These are phyloP conservation scores for Erebia aethiops DNA, from an alignment of 2,888 invertebrate genomes.

Conservation along the genomic window DNA sequence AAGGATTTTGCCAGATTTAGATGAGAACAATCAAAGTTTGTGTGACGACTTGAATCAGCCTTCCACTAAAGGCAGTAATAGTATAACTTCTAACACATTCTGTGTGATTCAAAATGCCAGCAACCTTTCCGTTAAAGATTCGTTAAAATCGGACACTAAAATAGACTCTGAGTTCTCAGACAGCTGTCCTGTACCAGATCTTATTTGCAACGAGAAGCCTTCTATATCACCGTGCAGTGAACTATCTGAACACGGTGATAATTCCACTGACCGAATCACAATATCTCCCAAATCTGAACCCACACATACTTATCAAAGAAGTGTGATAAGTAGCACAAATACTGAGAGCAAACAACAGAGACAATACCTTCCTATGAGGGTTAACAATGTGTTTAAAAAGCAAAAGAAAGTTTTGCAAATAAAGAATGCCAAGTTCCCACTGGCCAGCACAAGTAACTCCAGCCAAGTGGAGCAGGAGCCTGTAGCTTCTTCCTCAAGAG, in stretches of 20 bases:
- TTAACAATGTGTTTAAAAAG: constrained; percentile 75
- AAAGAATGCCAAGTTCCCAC: constrained; percentile 62
- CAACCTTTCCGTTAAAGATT: constrained; percentile 63
- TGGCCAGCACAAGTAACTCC: constrained; percentile 35
- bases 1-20: constrained; percentile 71
- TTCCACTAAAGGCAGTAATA: constrained; percentile 57
- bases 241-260: constrained; percentile 74
- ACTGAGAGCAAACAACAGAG: constrained; percentile 47
- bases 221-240: constrained; percentile 80
- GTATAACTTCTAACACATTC: constrained; percentile 64
- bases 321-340: constrained; percentile 41
- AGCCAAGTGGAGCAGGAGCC: constrained; percentile 49
- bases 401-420: constrained; percentile 75
- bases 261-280: constrained; percentile 61
- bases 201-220: constrained; percentile 79
- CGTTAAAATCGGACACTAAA: constrained; percentile 64
- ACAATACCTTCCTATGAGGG: constrained; percentile 49
- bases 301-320: constrained; percentile 46
- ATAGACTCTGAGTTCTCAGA: constrained; percentile 71
- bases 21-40: constrained; percentile 63
- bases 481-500: constrained; percentile 59
- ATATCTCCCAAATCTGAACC: constrained; percentile 57
- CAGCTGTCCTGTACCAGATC: constrained; percentile 75
- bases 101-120: constrained; percentile 76
- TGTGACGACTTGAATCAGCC: constrained; percentile 56